Evolutionary conservation across 2,797 vertebrate genomes (phyloP).

Genomic region (Notolepis coatsorum): DNA sequence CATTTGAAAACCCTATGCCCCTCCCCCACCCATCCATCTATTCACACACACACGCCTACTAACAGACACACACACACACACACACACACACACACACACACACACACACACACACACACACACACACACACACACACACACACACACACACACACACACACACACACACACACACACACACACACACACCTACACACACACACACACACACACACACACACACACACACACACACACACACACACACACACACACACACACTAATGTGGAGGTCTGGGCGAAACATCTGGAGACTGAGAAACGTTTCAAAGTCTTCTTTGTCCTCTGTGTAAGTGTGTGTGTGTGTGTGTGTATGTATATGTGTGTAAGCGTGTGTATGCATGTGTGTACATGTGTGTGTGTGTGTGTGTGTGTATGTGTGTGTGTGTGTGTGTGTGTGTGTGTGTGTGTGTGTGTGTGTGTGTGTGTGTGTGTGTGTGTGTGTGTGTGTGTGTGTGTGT

Average conservation of each 20-base stretch:
- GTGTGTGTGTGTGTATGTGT: neutral
- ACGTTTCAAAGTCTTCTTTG: constrained; percentile 80
- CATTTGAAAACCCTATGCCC: too few species aligned
- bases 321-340: constrained; percentile 46
- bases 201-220: too few species aligned
- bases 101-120: too few species aligned
- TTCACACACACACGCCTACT: too few species aligned
- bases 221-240: constrained; percentile 17
- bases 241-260: constrained; percentile 35
- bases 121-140: too few species aligned
- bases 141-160: too few species aligned
- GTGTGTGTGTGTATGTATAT: constrained; percentile 28
- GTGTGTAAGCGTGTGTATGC: constrained; percentile 36
- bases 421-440: neutral
- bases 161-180: too few species aligned
- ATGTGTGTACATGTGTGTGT: constrained; percentile 17
- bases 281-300: constrained; percentile 78
- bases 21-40: too few species aligned
- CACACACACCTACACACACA: too few species aligned
- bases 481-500: constrained; percentile 7
- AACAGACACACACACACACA: too few species aligned
- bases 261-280: constrained; percentile 71
- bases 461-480: constrained; percentile 41
- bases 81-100: too few species aligned
- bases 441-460: constrained; percentile 17